A percentile compares a stretch with the other conserved stretches of the same genome.
These are phyloP conservation scores for Dusona sp. DNA, from an alignment of 2,888 invertebrate genomes.

Conservation along the genomic window DNA sequence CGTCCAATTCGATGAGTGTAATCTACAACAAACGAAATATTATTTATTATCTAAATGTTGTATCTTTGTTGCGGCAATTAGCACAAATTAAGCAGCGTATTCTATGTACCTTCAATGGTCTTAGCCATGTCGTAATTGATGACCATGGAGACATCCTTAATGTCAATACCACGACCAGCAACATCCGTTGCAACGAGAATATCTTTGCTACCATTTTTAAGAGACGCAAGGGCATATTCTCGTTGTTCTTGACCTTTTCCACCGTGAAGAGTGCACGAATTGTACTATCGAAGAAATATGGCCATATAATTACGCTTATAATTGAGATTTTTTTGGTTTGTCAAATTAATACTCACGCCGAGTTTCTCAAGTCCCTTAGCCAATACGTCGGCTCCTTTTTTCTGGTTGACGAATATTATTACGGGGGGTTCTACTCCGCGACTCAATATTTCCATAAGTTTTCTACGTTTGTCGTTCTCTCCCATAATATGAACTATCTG, in stretches of 20 bases:
- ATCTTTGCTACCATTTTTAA: conserved; percentile 98
- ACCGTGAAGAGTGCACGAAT: conserved; percentile 98
- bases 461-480: conserved; percentile 98
- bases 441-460: conserved; percentile 96
- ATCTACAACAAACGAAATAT: conserved; percentile 85
- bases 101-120: conserved; percentile 92
- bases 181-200: conserved; percentile 99
- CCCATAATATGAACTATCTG: conserved; percentile 98
- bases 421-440: conserved; percentile 98
- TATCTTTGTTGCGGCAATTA: not conserved
- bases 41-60: not conserved
- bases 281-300: conserved; percentile 87
- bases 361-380: conserved; percentile 98
- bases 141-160: conserved; percentile 99
- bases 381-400: conserved; percentile 99
- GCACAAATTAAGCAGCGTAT: not conserved
- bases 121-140: conserved; percentile 99
- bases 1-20: conserved; percentile 99
- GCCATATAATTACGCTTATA: not conserved
- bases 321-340: not conserved
- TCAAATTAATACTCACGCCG: conserved; percentile 86
- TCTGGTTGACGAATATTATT: conserved; percentile 99
- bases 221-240: conserved; percentile 98
- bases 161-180: conserved; percentile 99
- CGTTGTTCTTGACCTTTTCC: conserved; percentile 99